phyloP scores from a whole-genome alignment of 2,888 invertebrate genomes.

The Crocallis elinguaria region DNA sequence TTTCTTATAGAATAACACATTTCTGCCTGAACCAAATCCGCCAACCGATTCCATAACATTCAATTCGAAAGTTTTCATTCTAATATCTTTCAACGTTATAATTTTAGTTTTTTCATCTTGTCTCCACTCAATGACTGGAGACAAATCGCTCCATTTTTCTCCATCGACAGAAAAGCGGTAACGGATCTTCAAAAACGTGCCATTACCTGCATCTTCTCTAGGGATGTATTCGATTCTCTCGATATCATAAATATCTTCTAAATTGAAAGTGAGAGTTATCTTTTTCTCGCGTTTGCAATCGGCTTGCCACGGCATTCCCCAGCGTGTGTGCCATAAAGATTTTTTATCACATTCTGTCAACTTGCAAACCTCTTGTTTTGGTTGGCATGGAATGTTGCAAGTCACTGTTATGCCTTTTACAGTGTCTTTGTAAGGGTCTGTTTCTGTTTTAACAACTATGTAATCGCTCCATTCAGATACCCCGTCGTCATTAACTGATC shows the following conservation, averaged over 20 bases:
- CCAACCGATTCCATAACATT: slow-evolving; percentile 58
- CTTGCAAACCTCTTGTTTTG: slow-evolving; percentile 50
- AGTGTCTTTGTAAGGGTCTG: slow-evolving; percentile 52
- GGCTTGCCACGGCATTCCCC: slow-evolving; percentile 47
- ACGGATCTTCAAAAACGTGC: slow-evolving; percentile 60
- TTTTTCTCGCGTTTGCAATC: slow-evolving; percentile 41
- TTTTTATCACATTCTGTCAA: slow-evolving; percentile 48
- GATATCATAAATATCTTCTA: slow-evolving; percentile 50
- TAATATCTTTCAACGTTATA: slow-evolving; percentile 47
- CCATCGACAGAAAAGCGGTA: slow-evolving; percentile 59
- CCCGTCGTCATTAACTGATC: slow-evolving; percentile 53
- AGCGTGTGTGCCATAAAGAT: slow-evolving; percentile 59
- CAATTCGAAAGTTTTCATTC: slow-evolving; percentile 59
- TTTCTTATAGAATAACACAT: slow-evolving; percentile 52
- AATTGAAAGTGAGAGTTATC: slow-evolving; percentile 55
- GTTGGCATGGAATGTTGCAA: slow-evolving; percentile 57
- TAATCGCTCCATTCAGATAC: slow-evolving; percentile 70
- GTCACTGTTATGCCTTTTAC: slow-evolving; percentile 53
- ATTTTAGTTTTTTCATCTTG: slow-evolving; percentile 53
- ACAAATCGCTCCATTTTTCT: slow-evolving; percentile 53
- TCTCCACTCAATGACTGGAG: slow-evolving; percentile 50
- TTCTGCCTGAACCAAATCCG: slow-evolving; percentile 66
- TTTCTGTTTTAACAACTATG: slow-evolving; percentile 50
- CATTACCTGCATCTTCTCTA: slow-evolving; percentile 65
- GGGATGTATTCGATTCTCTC: slow-evolving; percentile 66